phyloP scores from a whole-genome alignment of 2,113 vertebrate species.

The Condylura cristata region DNA sequence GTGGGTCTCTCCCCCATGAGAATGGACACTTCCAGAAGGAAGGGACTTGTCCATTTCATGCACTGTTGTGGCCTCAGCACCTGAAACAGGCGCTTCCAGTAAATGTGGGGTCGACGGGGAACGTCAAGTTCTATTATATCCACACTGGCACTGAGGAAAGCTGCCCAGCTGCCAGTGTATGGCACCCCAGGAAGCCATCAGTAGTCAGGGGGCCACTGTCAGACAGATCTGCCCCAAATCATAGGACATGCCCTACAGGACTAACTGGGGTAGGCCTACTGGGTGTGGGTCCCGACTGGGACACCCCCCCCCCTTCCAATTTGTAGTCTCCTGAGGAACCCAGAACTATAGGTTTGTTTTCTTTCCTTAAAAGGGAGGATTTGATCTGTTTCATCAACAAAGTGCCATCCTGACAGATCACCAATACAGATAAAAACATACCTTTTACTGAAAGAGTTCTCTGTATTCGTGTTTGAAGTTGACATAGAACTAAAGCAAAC shows the following conservation, averaged over 20 bases:
- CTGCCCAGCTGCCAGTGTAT: too few relatives aligned
- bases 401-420: not conserved
- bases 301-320: accelerated
- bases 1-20: not conserved
- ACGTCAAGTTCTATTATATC: too few relatives aligned
- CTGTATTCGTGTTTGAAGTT: not conserved
- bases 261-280: not conserved
- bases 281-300: not conserved
- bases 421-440: accelerated
- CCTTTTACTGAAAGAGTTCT: not conserved
- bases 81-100: not conserved
- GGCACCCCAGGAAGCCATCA: not conserved
- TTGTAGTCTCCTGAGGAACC: not conserved
- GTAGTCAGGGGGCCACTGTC: not conserved
- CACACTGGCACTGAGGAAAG: not conserved
- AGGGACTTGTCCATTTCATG: not conserved
- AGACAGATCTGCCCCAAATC: not conserved
- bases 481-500: not conserved
- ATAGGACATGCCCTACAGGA: not conserved
- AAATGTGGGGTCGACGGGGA: not conserved
- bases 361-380: not conserved
- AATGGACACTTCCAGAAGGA: accelerated
- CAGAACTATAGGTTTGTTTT: accelerated
- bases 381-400: not conserved
- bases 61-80: too few relatives aligned